phyloP scores from a whole-genome alignment of 2,113 vertebrate species.

The Sander vitreus region DNA sequence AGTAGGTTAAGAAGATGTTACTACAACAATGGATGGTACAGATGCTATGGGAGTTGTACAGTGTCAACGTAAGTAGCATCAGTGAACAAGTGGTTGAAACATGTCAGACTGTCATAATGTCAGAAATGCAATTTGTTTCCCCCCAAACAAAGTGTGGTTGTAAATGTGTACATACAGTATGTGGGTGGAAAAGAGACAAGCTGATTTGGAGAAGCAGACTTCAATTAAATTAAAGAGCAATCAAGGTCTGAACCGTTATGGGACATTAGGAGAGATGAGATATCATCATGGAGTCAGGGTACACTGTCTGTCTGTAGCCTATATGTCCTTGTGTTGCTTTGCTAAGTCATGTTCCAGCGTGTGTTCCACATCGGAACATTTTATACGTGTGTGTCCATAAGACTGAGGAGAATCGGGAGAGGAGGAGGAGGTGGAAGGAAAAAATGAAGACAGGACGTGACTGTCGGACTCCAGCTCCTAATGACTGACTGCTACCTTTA shows the following conservation, averaged over 20 bases:
- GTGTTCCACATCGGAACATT: slow-evolving; percentile 51
- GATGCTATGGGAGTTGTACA: too few relatives aligned
- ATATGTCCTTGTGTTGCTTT: background rate
- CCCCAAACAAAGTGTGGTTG: background rate
- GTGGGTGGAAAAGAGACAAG: slow-evolving; percentile 48
- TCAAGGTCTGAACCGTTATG: slow-evolving; percentile 20
- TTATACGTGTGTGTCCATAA: slow-evolving; percentile 17
- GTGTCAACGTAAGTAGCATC: too few relatives aligned
- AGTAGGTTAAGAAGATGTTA: too few relatives aligned
- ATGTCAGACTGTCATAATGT: too few relatives aligned
- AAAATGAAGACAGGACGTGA: slow-evolving; percentile 19
- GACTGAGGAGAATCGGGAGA: slow-evolving; percentile 1
- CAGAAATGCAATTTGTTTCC: background rate
- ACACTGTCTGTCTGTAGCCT: background rate
- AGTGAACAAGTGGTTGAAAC: too few relatives aligned
- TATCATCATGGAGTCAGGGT: slow-evolving; percentile 1
- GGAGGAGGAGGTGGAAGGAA: slow-evolving; percentile 18
- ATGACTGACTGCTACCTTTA: background rate
- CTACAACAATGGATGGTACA: too few relatives aligned
- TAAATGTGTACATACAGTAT: slow-evolving; percentile 9
- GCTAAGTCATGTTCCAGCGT: background rate
- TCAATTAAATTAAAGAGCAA: slow-evolving; percentile 59
- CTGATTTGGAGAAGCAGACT: slow-evolving; percentile 15
- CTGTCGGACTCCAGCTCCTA: slow-evolving; percentile 11
- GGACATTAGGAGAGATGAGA: slow-evolving; percentile 31